Percentiles rank a stretch among this genome's conserved stretches.
These are phyloP conservation scores for Morbakka virulenta DNA, from an alignment of 30 jellyfish, hydroid and myxozoan genomes.

Conservation along the genomic window DNA sequence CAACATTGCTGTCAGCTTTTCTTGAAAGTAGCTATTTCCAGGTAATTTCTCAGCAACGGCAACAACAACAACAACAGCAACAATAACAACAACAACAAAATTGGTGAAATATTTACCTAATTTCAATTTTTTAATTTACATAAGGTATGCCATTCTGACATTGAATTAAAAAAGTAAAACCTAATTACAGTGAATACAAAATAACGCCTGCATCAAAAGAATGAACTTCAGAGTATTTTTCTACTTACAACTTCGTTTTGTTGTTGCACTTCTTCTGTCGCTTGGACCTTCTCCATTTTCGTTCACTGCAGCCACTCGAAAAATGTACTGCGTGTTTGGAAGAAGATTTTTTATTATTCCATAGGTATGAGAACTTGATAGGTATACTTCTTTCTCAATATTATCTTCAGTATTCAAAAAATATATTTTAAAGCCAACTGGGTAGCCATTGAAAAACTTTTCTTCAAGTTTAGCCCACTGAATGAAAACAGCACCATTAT, in stretches of 20 bases:
- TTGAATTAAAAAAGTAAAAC: no score
- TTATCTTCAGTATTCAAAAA: slow-evolving; percentile 5
- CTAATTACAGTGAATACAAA: no score
- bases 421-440: slow-evolving; percentile 38
- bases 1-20: neutral
- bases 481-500: slow-evolving; percentile 24
- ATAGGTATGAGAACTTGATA: slow-evolving; percentile 1
- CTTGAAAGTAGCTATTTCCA: neutral
- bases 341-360: slow-evolving; percentile 10
- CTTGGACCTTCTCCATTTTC: slow-evolving; percentile 70
- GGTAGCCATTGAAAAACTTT: slow-evolving; percentile 36
- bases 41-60: no score
- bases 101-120: no score
- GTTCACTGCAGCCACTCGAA: slow-evolving; percentile 54
- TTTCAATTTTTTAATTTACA: no score
- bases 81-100: no score
- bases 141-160: no score
- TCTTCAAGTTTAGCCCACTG: slow-evolving; percentile 39
- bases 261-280: slow-evolving; percentile 44
- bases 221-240: no score
- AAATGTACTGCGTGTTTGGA: slow-evolving; percentile 52
- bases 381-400: slow-evolving; percentile 2
- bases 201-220: no score
- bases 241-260: slow-evolving; percentile 56
- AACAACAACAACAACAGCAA: no score